Base-by-base conservation (phyloP, 2,113 vertebrate species). In the Coracopsis vasa region DNA sequence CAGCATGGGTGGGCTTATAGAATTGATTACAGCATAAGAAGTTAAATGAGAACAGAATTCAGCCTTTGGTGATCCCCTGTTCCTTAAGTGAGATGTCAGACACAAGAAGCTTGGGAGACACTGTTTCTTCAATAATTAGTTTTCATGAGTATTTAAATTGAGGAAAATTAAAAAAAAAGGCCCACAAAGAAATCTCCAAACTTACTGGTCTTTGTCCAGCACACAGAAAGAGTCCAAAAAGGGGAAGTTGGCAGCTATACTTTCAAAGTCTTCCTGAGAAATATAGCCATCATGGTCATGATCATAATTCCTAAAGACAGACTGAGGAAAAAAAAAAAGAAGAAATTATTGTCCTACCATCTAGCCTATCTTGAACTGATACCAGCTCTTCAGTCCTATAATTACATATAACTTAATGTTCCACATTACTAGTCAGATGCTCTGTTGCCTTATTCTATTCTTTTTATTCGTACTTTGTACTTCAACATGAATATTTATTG, bases 181-280 rank as follows among this genome's bases (percentile, higher is more conserved):
- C 10, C 2, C 18, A 69, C 29, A 74, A 79, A 33, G 53, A 74
- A 37, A 78, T 51, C 20, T 62, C 29, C 29, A 56, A 66, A 98
- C 99, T 99, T 97, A 99, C 99, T 99, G 99, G 94, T 99, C 99
- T 98, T 99, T 99, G 98, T 99, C 99, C 96, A 99, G 95, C 41
- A 99, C 99, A 45, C 99, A 99, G 98, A 99, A 99, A 25, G 99
- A 99, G 93, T 99, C 99, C 97, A 99, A 96, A 96, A 99, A 99
- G 28, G 99, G 99, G 88, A 99, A 99, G 96, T 99, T 99, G 72
- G 99, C 99, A 75, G 99, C 98, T 53, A 99, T 99, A 95, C 98
- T 99, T 97, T 99, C 98, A 75, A 99, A 99, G 97, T 99, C 99
- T 96, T 99, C 99, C 97, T 99, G 99, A 90, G 99, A 99, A 94